Evolutionary conservation across 2,888 invertebrate genomes (phyloP), one percentile per base, ranked within the genome.

Genomic region (Melinopterus prodromus): DNA sequence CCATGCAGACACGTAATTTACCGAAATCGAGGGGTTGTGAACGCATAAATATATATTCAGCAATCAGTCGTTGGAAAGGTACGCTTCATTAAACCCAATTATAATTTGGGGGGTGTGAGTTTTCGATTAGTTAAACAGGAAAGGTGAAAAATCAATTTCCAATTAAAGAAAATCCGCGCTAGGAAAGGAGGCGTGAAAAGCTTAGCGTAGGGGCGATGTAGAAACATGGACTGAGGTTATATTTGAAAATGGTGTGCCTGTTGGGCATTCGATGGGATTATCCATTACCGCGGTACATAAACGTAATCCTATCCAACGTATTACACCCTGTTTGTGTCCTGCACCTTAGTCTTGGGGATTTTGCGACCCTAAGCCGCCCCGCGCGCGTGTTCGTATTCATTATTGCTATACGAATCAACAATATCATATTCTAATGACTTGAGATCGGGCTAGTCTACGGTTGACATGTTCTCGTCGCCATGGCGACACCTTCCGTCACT

Each of bases 391-490:
- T 53, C 80, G 82, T 84, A 84, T 84, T 85, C 84, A 85, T 86
- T 86, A 85, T 83, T 53, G 81, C 69, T 83, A 81, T 78, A 77
- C 80, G 82, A 83, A 85, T 84, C 86, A 87, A 86, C 86, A 85
- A 86, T 87, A 87, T 87, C 86, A 86, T 87, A 87, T 87, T 87
- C 86, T 86, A 87, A 87, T 86, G 86, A 86, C 85, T 85, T 76
- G 79, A 81, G 82, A 82, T 80, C 7, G 53, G 82, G 69, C 81
- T 84, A 75, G 74, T 75, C 74, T 53, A 12, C 2, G 78, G 90
- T 78, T 91, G 91, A 82, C 90, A 91, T 84, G 89, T 90, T 16
- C 12, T 1, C 91, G 91, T 91, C 82, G 90, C 89, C 78, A 90
- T 90, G 75, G 90, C 90, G 80, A 91, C 91, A 84, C 91, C 90